Percentiles rank a stretch among this genome's conserved stretches.
These are phyloP conservation scores for Pogonocherus hispidulus DNA, from an alignment of 2,888 invertebrate genomes.

Conservation along the genomic window DNA sequence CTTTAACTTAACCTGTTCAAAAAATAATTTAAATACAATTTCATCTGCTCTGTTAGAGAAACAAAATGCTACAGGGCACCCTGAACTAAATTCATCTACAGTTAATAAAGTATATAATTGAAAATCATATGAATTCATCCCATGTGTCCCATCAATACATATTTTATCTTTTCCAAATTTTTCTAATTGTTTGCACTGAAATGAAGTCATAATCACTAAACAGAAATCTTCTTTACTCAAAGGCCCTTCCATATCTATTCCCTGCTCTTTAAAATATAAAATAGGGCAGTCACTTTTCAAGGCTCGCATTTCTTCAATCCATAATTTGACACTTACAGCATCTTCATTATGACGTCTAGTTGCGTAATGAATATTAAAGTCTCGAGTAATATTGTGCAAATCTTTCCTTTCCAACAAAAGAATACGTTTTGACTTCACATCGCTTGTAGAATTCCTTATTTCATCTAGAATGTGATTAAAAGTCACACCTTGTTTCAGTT, in stretches of 20 bases:
- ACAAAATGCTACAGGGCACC: constrained; percentile 49
- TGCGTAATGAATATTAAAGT: constrained; percentile 34
- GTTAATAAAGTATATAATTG: constrained; percentile 36
- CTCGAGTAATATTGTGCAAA: constrained; percentile 39
- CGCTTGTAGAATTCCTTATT: too few relatives aligned
- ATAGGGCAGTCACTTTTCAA: constrained; percentile 15
- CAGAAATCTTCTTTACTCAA: neutral
- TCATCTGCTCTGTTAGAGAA: constrained; percentile 40
- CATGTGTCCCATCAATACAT: constrained; percentile 40
- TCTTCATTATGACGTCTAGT: constrained; percentile 33
- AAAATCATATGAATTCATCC: constrained; percentile 30
- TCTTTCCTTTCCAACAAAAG: constrained; percentile 39
- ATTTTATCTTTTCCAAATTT: constrained; percentile 31
- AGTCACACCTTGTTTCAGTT: constrained; percentile 17
- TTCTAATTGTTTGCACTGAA: constrained; percentile 27
- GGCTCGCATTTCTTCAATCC: constrained; percentile 35
- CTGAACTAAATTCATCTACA: constrained; percentile 48
- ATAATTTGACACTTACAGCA: constrained; percentile 36
- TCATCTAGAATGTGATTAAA: constrained; percentile 3
- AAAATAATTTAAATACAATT: neutral
- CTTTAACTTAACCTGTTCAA: neutral
- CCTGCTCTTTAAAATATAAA: constrained; percentile 18
- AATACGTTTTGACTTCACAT: too few relatives aligned
- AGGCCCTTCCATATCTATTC: neutral
- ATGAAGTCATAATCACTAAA: constrained; percentile 1